Evolutionary conservation across 2,113 vertebrate species (phyloP), one percentile per base, ranked within the genome.

Genomic region (Laterallus jamaicensis): DNA sequence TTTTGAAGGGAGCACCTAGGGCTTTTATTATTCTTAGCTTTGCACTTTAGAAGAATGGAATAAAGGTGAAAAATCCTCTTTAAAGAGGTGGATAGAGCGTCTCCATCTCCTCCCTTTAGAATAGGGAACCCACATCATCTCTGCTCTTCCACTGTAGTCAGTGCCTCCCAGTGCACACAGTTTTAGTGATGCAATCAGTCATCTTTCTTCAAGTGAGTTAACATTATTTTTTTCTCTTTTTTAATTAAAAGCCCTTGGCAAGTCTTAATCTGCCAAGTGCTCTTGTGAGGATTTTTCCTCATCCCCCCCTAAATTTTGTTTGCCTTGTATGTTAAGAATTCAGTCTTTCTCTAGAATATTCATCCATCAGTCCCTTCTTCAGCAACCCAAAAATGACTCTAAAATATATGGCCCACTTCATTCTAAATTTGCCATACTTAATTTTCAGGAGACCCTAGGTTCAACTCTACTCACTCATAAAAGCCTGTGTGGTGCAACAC

Each of bases 1-100:
- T 55, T 96, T 80, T 59, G 86, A 96, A 52, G 64, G 88, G 24
- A 92, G 64, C 40, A 86, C 40, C 81, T 70, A 81, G 42, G 54
- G 77, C 6, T 73, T n/a, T 35, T 77, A 24, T 60, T 62, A 90
- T 77, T 96, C 93, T 94, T 84, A 93, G 90, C 66, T 85, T 96
- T 92, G 88, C 76, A 92, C 28, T 42, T 92, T 83, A 95, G 40
- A 91, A 50, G 86, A 93, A 92, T n/a, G 25, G 88, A 96, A 95
- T 62, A 89, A 86, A 95, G 67, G 37, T 68, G 52, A 73, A 92
- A 91, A 70, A 25, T 42, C 55, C 52, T 69, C 83, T 94, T 96
- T 73, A 88, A 84, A 91, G 17, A 79, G 63, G 75, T 81, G 55
- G 68, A 28, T 40, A 29, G 70, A 92, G 18, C 29, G 94, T 87